These are phyloP conservation scores for Maccullochella peelii DNA, from an alignment of 2,113 vertebrate genomes.

Conservation along the genomic window DNA sequence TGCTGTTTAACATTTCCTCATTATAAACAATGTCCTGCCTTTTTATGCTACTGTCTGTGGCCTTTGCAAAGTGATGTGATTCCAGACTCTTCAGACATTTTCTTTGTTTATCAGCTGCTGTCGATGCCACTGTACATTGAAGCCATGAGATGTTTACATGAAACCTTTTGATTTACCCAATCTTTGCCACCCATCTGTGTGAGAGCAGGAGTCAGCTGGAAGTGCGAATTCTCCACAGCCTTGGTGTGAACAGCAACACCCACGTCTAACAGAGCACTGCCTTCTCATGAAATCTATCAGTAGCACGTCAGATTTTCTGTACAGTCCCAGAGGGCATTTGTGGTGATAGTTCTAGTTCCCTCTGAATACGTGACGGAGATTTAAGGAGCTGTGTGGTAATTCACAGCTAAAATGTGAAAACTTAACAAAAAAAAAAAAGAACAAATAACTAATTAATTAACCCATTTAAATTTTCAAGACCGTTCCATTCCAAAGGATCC, in stretches of 20 bases:
- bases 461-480: not conserved
- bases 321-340: not conserved
- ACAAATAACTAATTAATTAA: no score
- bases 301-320: not conserved
- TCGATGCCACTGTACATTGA: constrained; percentile 6
- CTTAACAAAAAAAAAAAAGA: no score
- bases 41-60: no score
- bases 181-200: constrained; percentile 24
- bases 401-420: not conserved
- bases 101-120: constrained; percentile 1
- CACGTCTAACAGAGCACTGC: not conserved
- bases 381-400: constrained; percentile 3
- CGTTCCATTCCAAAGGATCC: no score
- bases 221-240: not conserved
- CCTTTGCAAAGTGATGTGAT: not conserved
- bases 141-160: constrained; percentile 19
- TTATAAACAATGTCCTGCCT: not conserved
- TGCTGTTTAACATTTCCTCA: not conserved
- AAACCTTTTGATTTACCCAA: constrained; percentile 7
- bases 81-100: not conserved
- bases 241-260: constrained; percentile 18
- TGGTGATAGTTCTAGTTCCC: constrained; percentile 9
- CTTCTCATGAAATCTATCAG: constrained; percentile 21
- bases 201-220: constrained; percentile 25
- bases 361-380: not conserved